Evolutionary conservation across 2,113 vertebrate genomes (phyloP).

Genomic region (Albula glossodonta): DNA sequence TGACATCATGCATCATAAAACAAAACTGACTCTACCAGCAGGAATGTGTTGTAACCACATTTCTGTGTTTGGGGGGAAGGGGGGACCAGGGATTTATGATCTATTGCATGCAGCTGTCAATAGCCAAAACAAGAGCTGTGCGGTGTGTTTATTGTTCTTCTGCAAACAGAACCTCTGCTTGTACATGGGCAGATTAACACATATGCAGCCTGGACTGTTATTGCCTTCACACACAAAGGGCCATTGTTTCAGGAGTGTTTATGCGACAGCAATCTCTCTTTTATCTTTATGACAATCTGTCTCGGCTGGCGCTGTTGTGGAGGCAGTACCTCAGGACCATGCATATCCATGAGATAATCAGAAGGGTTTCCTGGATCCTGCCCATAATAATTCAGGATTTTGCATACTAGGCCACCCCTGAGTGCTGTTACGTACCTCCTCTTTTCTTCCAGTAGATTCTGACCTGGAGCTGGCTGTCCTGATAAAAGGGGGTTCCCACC

Average conservation of each 20-base stretch:
- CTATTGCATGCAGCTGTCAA: conserved; percentile 69
- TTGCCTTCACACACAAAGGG: conserved; percentile 47
- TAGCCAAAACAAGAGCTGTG: conserved; percentile 45
- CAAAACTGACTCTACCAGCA: conserved; percentile 44
- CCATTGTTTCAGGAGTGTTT: conserved; percentile 51
- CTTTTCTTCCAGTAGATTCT: conserved; percentile 94
- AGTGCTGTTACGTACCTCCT: conserved; percentile 70
- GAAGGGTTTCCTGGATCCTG: background rate
- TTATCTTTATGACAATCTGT: background rate
- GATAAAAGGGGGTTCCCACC: conserved; percentile 87
- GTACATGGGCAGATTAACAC: conserved; percentile 42
- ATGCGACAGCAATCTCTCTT: conserved; percentile 38
- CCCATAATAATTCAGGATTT: conserved; percentile 43
- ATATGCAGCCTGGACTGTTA: conserved; percentile 28
- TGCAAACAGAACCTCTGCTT: conserved; percentile 51
- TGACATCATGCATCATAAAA: conserved; percentile 64
- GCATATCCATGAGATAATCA: background rate
- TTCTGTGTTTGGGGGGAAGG: conserved; percentile 1
- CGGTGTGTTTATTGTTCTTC: conserved; percentile 64
- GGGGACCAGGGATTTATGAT: conserved; percentile 16
- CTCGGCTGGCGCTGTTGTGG: background rate
- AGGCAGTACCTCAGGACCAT: background rate
- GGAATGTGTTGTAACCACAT: conserved; percentile 30
- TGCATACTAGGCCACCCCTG: conserved; percentile 41
- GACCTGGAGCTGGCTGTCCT: conserved; percentile 87